Evolutionary conservation across 2,888 invertebrate genomes (phyloP), one percentile per base, ranked within the genome.

Genomic region (Chorisops tibialis): DNA sequence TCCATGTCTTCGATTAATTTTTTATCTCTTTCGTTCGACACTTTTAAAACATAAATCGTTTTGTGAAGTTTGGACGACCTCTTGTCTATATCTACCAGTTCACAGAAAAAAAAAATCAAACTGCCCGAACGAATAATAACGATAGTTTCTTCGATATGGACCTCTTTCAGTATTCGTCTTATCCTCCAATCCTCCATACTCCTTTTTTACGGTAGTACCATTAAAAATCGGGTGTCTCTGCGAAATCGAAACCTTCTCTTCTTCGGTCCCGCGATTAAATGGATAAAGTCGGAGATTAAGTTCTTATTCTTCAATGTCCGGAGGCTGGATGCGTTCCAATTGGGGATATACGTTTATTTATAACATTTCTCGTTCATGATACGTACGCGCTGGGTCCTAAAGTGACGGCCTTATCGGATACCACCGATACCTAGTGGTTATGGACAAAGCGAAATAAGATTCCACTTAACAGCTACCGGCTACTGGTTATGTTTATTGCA

Each of bases 1-100:
- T n/a, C n/a, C 74, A 71, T 76, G 76, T 76, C 75, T 75, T 69
- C 76, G 77, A 76, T 76, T 76, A 76, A 76, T 76, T 73, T 74
- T 72, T 70, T 69, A 71, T 71, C 69, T 71, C 71, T 73, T 73
- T 73, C 74, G 35, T 43, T 43, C 45, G 45, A 56, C 56, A 56
- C 56, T 56, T 56, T 43, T n/a, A 56, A 43, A 56, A 56, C 45
- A 56, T 56, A 56, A 56, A 56, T 56, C 45, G 56, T 43, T 30
- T 43, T 56, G 11, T 6, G 30, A 24, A 16, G 43, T 18, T 30
- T 38, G 9, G 56, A 56, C 43, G 56, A 45, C 56, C 24, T 45
- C 45, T 30, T 56, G 56, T 56, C 56, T 56, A 56, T 56, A n/a
- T n/a, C 56, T 43, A 43, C 30, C 7, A 30, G 30, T 30, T n/a